Evolutionary conservation across 2,888 invertebrate genomes (phyloP).

Genomic region (Tenthredo livida): DNA sequence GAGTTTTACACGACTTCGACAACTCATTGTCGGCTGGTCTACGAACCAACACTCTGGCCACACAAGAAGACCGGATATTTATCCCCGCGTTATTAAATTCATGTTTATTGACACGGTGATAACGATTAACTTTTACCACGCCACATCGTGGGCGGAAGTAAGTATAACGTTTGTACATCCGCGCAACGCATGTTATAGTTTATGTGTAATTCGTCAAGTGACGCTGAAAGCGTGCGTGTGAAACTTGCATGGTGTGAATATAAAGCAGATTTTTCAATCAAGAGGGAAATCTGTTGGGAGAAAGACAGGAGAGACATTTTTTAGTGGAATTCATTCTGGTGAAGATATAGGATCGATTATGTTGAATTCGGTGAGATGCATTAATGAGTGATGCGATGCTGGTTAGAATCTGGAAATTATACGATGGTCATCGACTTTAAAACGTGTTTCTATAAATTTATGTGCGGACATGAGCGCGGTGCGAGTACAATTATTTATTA

Average conservation of each 20-base stretch:
- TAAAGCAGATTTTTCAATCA: background rate
- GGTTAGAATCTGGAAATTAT: conserved; percentile 1
- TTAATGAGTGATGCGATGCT: conserved; percentile 6
- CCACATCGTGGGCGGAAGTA: conserved; percentile 27
- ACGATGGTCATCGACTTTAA: conserved; percentile 36
- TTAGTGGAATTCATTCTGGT: background rate
- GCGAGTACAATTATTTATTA: conserved; percentile 3
- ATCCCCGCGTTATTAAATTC: conserved; percentile 49
- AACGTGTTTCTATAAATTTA: conserved; percentile 46
- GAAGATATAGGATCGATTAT: background rate
- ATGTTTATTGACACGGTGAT: conserved; percentile 51
- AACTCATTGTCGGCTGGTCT: background rate
- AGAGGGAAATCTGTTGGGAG: background rate
- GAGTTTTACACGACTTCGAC: background rate
- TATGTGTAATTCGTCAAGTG: background rate
- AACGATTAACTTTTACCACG: conserved; percentile 37
- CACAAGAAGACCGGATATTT: conserved; percentile 49
- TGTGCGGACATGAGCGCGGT: conserved; percentile 1
- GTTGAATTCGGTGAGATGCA: background rate
- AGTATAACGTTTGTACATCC: background rate
- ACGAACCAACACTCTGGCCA: conserved; percentile 20
- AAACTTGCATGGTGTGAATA: background rate
- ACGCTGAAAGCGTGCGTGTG: background rate
- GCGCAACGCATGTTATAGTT: background rate
- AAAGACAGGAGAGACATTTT: background rate